phyloP scores from a whole-genome alignment of 2,888 invertebrate species.

The Orthosia incerta region DNA sequence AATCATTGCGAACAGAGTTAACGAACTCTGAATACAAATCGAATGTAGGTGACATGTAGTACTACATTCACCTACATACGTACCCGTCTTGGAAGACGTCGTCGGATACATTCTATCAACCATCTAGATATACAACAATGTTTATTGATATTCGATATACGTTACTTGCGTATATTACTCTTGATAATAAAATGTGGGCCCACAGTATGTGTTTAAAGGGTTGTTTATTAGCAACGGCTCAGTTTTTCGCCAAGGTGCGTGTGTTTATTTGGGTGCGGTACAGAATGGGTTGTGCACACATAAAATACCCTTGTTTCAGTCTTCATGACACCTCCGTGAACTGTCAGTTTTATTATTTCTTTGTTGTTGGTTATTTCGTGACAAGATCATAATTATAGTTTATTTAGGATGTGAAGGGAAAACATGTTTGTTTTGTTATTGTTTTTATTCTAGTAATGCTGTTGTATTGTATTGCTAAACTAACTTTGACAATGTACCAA shows the following conservation, averaged over 20 bases:
- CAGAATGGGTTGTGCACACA: slow-evolving; percentile 23
- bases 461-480: not conserved
- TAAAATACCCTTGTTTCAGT: slow-evolving; percentile 42
- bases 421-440: slow-evolving; percentile 2
- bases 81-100: slow-evolving; percentile 43
- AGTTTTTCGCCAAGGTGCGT: slow-evolving; percentile 49
- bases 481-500: not conserved
- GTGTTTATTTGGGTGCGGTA: slow-evolving; percentile 32
- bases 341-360: slow-evolving; percentile 41
- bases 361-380: slow-evolving; percentile 31
- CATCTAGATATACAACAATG: slow-evolving; percentile 55
- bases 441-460: not conserved
- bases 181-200: slow-evolving; percentile 58
- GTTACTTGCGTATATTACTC: slow-evolving; percentile 45
- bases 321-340: slow-evolving; percentile 42
- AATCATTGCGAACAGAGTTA: slow-evolving; percentile 82
- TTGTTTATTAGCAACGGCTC: slow-evolving; percentile 44
- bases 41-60: slow-evolving; percentile 75
- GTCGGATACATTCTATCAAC: slow-evolving; percentile 39
- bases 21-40: slow-evolving; percentile 86
- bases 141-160: slow-evolving; percentile 58
- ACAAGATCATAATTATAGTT: slow-evolving; percentile 37
- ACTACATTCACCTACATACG: slow-evolving; percentile 42
- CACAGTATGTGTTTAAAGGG: slow-evolving; percentile 40
- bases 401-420: slow-evolving; percentile 26